phyloP scores from a whole-genome alignment of 2,797 vertebrate species.

The Phoxinus dragarum region DNA sequence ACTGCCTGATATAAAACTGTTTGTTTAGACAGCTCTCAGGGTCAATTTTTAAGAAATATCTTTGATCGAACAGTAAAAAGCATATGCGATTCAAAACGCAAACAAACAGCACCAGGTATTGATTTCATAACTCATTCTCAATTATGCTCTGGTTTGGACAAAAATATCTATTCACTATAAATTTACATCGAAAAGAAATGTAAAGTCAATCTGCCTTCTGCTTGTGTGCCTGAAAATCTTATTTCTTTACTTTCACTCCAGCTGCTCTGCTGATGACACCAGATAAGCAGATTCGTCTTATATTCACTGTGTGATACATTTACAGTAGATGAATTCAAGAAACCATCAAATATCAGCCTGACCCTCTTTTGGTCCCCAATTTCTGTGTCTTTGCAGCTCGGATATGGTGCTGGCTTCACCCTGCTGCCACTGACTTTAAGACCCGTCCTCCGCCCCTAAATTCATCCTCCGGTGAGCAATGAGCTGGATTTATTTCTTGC shows the following conservation, averaged over 20 bases:
- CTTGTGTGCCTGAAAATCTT: conserved; percentile 30
- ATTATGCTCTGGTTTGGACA: conserved; percentile 57
- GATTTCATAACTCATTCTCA: conserved; percentile 75
- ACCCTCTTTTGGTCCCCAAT: neutral
- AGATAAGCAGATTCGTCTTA: conserved; percentile 14
- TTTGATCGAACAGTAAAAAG: neutral
- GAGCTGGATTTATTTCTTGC: conserved; percentile 35
- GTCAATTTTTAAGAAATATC: neutral
- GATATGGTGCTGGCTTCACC: neutral
- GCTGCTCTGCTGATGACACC: neutral
- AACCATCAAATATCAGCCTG: neutral
- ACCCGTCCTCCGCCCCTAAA: conserved; percentile 4
- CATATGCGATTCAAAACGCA: conserved; percentile 53
- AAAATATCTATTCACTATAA: conserved; percentile 67
- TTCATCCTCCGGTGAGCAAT: conserved; percentile 37
- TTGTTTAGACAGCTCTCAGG: neutral
- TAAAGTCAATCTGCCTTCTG: conserved; percentile 51
- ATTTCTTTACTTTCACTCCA: conserved; percentile 40
- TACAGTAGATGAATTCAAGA: conserved; percentile 21
- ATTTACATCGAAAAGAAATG: conserved; percentile 36
- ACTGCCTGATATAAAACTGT: neutral
- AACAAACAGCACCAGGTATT: conserved; percentile 77
- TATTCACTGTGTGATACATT: neutral
- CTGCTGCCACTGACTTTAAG: conserved; percentile 33
- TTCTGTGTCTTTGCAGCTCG: neutral